Base-by-base conservation (phyloP, 2,113 vertebrate genomes). In the Hippocampus guttulatus region DNA sequence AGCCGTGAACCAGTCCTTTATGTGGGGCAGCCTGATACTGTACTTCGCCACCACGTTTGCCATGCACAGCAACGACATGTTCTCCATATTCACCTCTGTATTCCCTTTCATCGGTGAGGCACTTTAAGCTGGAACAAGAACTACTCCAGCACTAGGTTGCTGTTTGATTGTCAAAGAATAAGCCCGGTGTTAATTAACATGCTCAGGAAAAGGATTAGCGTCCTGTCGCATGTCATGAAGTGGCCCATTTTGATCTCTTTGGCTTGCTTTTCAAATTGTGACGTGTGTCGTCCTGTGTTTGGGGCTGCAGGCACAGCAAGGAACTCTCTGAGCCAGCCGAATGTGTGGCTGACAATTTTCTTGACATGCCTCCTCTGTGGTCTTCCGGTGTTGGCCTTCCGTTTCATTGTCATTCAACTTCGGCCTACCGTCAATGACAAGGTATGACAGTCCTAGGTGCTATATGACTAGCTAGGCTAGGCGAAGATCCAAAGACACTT, bases 51-150 rank as follows among this genome's bases (percentile, higher is more conserved):
- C 96, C 81, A 93, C 92, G 1, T 94, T 98, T 84, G 94, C 96
- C 75, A 94, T 97, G 92, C 95, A 95, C 76, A 98, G 96, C 81
- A 93, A 96, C 0, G 95, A 94, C 87, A 94, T 96, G 91, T 98
- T 94, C 77, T 79, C 94, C 80, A 91, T 94, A 75, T 94, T 96
- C 85, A 94, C 95, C 9, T 93, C 87, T 2, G 51, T 81, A 18
- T 98, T 99, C 86, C 94, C 94, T 3, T 98, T 96, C 68, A 77
- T 96, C 41, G 97, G 88, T 90, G 43, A 87, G 85, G 69, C 8
- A 1, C 38, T 10, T 16, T 23, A 1, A 3, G 3, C 16, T 4
- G 10, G 3, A 10, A 55, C 54, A 55, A 55, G 10, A 23, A 23
- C 12, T 7, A 3, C 12, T 58, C 0, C 23, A 27, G 23, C 23